A percentile compares a stretch with the other conserved stretches of the same genome.
Conservation (phyloP, 2,113 vertebrate species). For the Haplotaxodon microlepis region DNA sequence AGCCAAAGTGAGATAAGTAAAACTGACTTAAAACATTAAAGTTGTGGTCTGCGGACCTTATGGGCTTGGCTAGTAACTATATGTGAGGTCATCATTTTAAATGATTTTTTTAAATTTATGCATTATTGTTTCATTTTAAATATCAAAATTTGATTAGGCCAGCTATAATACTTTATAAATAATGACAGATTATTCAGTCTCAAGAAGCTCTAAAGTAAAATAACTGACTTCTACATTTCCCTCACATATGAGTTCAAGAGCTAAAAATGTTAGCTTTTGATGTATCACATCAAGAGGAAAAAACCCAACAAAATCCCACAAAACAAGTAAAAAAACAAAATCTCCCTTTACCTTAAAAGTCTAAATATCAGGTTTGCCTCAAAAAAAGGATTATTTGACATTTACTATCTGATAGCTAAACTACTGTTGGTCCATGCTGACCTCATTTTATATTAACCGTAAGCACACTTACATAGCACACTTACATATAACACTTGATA, state of each 20-base stretch:
- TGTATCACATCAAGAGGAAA: not conserved
- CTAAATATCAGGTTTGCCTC: not conserved
- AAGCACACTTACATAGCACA: not conserved
- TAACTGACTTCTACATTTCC: not conserved
- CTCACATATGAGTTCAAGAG: not conserved
- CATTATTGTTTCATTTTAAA: not conserved
- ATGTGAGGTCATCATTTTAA: not conserved
- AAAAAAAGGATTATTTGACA: not conserved
- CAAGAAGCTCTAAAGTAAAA: not conserved
- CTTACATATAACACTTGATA: not conserved
- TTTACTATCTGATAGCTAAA: not conserved
- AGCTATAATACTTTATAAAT: not conserved
- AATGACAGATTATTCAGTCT: not conserved
- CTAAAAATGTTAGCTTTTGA: not conserved
- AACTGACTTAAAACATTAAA: not conserved
- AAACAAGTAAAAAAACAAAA: not conserved
- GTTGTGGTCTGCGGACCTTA: not conserved
- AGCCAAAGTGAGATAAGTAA: not conserved
- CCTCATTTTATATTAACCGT: not conserved
- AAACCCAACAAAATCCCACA: not conserved
- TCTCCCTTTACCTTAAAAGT: not conserved
- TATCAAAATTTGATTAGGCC: not conserved
- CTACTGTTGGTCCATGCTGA: not conserved
- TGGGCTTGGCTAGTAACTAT: not conserved
- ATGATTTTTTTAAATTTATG: not conserved